Evolutionary conservation across 2,888 invertebrate genomes (phyloP), one percentile per base, ranked within the genome.

Genomic region (Oligia latruncula): DNA sequence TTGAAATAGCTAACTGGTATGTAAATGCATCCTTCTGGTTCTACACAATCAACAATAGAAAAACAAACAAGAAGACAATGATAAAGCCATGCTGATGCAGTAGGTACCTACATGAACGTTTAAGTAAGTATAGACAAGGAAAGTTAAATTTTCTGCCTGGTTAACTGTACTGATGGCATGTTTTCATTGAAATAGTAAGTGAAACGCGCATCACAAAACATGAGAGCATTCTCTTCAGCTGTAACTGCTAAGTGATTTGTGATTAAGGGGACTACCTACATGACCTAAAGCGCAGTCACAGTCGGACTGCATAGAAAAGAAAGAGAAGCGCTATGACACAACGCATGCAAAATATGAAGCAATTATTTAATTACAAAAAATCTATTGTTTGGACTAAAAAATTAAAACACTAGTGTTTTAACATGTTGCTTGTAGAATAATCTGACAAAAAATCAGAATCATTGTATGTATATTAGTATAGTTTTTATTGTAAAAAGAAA

Each of bases 81-180:
- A 49, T 64, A 71, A 72, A 68, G 43, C 20, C 20, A 40, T 55
- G 40, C 43, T 52, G 52, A 67, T 79, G 73, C 23, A 80, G 65
- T 78, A 80, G 29, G 29, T 29, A 29, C 29, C 29, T 29, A 29
- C 65, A 49, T 55, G 29, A 40, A 35, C 3, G 35, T 67, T 17
- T 13, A 49, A 40, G 52, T 78, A 67, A 35, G 49, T 78, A 73
- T 65, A 68, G 70, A 64, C 60, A 75, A 67, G 62, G 88, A 88
- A 84, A 88, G 87, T 86, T 66, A 65, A 58, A 81, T 84, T 80
- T 87, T 83, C 80, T 80, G 60, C 70, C 40, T 82, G 72, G 85
- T 81, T 88, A 60, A 81, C 78, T 64, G 17, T 68, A 66, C n/a
- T 87, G 84, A 87, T 84, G 74, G 43, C 4, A 60, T 52, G 72